Evolutionary conservation across 2,113 vertebrate species (phyloP).

Genomic region (Bambusicola thoracicus): DNA sequence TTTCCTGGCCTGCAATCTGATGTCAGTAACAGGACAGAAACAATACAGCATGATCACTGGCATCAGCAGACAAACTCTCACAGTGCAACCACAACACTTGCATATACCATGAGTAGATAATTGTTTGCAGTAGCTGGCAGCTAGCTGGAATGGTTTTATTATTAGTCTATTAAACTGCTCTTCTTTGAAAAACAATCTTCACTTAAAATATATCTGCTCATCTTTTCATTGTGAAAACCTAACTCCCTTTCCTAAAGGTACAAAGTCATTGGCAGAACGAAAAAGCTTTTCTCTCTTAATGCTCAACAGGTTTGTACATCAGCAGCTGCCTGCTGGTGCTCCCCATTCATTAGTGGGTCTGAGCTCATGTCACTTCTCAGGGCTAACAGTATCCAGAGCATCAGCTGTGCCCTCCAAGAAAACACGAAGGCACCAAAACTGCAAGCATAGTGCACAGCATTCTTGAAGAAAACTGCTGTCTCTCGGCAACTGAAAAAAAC

Average conservation of each 20-base stretch:
- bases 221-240: neutral
- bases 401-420: conserved; percentile 29
- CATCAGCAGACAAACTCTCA: neutral
- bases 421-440: conserved; percentile 50
- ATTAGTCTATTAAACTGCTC: neutral
- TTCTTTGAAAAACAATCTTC: neutral
- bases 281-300: neutral
- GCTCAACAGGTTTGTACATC: neutral
- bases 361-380: neutral
- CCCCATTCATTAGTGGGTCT: neutral
- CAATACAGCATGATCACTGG: neutral
- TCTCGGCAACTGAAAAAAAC: conserved; percentile 77
- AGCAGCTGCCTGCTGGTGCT: conserved; percentile 15
- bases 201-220: neutral
- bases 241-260: conserved; percentile 26
- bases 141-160: neutral
- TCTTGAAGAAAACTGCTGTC: conserved; percentile 69
- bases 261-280: neutral
- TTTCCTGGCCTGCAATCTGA: conserved; percentile 11
- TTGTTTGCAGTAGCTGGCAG: conserved; percentile 9
- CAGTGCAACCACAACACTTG: neutral
- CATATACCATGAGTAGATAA: neutral
- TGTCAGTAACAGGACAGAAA: neutral
- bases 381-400: conserved; percentile 26
- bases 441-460: conserved; percentile 45